These are phyloP conservation scores for Limnephilus rhombicus DNA, from an alignment of 2,888 invertebrate genomes.

Conservation along the genomic window DNA sequence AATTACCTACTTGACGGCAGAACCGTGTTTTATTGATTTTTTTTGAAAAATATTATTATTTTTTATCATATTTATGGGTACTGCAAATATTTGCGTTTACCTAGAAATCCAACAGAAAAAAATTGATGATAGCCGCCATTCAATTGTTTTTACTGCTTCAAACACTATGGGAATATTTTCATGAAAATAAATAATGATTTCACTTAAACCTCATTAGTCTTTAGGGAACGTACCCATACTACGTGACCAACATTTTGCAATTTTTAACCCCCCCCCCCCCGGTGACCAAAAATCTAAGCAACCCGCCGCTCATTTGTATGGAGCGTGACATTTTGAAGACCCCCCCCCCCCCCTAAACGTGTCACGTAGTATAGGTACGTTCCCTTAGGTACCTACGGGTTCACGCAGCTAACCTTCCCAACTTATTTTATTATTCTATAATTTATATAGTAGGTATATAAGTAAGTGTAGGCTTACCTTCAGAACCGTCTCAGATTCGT, in stretches of 20 bases:
- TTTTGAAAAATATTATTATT: neutral
- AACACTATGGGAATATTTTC: too few relatives aligned
- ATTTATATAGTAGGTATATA: too few relatives aligned
- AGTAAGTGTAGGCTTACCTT: neutral
- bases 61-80: neutral
- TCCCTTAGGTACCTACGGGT: neutral
- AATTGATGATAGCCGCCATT: neutral
- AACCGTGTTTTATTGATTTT: neutral
- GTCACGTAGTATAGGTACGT: too few relatives aligned
- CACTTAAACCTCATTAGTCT: too few relatives aligned
- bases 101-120: neutral
- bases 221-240: too few relatives aligned
- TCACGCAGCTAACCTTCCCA: neutral
- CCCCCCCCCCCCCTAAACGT: too few relatives aligned
- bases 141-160: neutral
- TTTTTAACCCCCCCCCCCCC: too few relatives aligned
- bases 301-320: too few relatives aligned
- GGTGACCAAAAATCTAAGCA: too few relatives aligned
- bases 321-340: too few relatives aligned
- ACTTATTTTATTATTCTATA: neutral
- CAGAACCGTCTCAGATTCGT: neutral
- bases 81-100: neutral
- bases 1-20: neutral
- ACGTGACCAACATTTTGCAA: too few relatives aligned
- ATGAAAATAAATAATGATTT: too few relatives aligned